Evolutionary conservation across 2,113 vertebrate species (phyloP).

Genomic region (Saccopteryx bilineata): DNA sequence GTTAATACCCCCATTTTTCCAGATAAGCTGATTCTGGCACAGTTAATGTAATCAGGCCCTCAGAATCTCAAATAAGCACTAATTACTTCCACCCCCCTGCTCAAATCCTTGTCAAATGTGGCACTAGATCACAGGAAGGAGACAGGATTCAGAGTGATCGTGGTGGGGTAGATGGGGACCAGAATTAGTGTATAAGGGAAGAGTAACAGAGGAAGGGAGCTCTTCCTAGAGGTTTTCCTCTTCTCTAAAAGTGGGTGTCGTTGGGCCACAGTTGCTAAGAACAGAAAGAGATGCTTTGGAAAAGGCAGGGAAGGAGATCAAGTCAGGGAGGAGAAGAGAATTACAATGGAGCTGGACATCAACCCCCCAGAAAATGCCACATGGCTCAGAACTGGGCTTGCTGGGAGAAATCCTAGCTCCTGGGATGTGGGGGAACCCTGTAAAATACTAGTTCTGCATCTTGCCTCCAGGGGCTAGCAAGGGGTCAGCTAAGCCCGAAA

Average conservation of each 20-base stretch:
- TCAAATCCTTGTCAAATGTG: not conserved
- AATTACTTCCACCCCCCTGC: not conserved
- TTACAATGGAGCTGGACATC: not conserved
- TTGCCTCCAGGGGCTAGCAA: not conserved
- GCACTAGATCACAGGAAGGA: not conserved
- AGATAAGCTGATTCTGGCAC: not conserved
- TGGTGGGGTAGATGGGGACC: not conserved
- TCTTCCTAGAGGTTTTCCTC: not conserved
- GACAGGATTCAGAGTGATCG: not conserved
- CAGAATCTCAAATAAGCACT: not conserved
- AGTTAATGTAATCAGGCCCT: not conserved
- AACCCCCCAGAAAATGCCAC: not conserved
- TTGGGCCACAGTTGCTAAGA: not conserved
- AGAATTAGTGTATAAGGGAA: not conserved
- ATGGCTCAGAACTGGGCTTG: not conserved
- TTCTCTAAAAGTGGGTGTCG: not conserved
- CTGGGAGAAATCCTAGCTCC: not conserved
- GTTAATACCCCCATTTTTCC: not conserved
- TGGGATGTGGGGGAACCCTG: not conserved
- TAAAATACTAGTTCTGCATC: not conserved
- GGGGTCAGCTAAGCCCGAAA: not conserved
- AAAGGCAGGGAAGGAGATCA: not conserved
- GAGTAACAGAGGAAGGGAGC: not conserved
- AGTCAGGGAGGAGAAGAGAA: not conserved
- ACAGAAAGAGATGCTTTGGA: constrained; percentile 27